phyloP scores from a whole-genome alignment of 2,797 vertebrate species.

The Anguilla megastoma region DNA sequence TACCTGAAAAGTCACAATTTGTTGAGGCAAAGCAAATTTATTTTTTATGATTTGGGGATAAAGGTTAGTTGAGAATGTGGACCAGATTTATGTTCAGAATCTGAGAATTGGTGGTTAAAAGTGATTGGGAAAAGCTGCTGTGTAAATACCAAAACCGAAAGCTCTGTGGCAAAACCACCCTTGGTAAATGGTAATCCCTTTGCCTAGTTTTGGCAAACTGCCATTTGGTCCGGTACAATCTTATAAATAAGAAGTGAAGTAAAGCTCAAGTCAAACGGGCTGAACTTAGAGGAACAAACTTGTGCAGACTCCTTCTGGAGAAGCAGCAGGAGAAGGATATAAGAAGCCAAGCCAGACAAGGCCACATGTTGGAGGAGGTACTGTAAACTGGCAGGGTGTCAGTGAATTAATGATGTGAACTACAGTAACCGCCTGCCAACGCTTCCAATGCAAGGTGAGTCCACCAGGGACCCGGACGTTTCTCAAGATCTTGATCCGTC shows the following conservation, averaged over 20 bases:
- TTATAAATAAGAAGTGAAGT: not conserved
- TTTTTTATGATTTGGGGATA: not conserved
- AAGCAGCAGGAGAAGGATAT: not conserved
- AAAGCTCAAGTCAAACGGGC: not conserved
- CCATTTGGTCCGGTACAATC: not conserved
- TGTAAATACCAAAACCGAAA: not conserved
- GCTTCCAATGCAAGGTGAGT: not conserved
- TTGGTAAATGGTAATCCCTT: not conserved
- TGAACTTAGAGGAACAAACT: not conserved
- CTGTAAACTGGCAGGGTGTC: not conserved
- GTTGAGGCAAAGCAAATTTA: conserved; percentile 3
- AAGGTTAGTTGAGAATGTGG: not conserved
- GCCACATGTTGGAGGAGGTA: not conserved
- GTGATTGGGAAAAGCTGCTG: not conserved
- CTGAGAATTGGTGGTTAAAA: not conserved
- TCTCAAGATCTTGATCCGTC: not conserved
- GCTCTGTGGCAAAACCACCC: not conserved
- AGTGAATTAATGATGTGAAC: conserved; percentile 10
- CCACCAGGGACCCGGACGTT: not conserved
- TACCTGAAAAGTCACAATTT: conserved; percentile 5
- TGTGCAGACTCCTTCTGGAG: not conserved
- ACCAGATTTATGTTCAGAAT: not conserved
- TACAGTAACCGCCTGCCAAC: not conserved
- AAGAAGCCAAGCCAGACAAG: not conserved
- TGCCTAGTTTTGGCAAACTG: not conserved